Evolutionary conservation across 2,797 vertebrate species (phyloP).

Genomic region (Catharus ustulatus): DNA sequence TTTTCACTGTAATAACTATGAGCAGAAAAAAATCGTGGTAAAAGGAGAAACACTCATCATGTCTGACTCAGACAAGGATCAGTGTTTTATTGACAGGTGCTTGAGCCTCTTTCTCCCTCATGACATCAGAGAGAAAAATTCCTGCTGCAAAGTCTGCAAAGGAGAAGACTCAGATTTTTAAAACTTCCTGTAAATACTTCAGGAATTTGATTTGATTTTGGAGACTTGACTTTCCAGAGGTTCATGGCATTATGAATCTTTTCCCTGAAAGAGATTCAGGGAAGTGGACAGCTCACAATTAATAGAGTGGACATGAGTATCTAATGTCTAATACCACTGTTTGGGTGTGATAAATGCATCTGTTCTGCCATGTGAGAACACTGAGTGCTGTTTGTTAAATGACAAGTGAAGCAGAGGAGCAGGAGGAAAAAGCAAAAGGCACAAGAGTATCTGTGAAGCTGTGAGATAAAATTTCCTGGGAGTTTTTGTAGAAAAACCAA

Average conservation of each 20-base stretch:
- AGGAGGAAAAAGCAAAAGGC: background rate
- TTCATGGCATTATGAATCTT: background rate
- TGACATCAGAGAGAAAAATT: background rate
- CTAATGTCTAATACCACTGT: background rate
- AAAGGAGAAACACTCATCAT: background rate
- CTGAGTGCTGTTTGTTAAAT: background rate
- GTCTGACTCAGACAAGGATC: background rate
- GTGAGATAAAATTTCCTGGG: background rate
- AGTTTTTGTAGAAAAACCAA: background rate
- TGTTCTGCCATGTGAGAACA: background rate
- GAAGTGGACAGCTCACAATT: background rate
- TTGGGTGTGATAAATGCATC: background rate
- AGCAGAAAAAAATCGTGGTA: background rate
- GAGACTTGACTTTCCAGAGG: background rate
- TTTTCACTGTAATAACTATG: background rate
- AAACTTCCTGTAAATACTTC: background rate
- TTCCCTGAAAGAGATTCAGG: background rate
- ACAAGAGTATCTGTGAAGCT: background rate
- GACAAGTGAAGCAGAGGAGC: background rate
- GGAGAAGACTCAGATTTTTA: background rate
- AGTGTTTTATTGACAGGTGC: background rate
- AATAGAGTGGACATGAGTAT: background rate
- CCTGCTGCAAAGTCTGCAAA: background rate
- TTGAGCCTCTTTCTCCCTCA: background rate
- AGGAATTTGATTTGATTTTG: background rate